These are phyloP conservation scores for Paradoxurus hermaphroditus DNA, from an alignment of 2,113 vertebrate genomes.

Conservation along the genomic window DNA sequence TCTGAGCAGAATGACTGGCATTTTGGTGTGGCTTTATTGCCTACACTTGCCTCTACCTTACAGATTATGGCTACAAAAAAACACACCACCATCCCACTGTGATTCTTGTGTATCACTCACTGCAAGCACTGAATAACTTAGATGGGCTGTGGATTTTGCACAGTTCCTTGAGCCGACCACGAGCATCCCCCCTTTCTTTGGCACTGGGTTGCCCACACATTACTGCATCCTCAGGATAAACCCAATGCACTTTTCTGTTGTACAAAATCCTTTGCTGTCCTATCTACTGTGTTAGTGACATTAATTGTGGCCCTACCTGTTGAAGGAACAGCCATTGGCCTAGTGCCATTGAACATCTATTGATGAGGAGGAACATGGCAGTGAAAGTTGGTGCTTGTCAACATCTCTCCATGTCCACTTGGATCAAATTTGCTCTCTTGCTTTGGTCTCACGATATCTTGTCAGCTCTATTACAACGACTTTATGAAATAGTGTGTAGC, in stretches of 20 bases:
- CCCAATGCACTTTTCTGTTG: background rate
- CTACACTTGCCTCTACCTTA: background rate
- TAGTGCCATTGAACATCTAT: background rate
- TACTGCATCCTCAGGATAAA: background rate
- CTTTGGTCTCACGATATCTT: background rate
- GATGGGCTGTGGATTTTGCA: background rate
- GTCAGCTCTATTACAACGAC: background rate
- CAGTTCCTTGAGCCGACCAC: background rate
- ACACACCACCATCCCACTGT: background rate
- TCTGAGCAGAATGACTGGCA: background rate
- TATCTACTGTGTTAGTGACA: background rate
- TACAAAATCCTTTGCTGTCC: background rate
- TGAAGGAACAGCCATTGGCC: background rate
- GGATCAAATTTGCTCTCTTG: background rate
- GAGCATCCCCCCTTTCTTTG: background rate
- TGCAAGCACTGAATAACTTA: background rate
- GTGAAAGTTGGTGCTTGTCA: background rate
- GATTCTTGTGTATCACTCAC: background rate
- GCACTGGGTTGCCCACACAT: background rate
- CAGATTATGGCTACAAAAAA: background rate
- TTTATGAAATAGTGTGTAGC: background rate
- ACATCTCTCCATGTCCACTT: background rate
- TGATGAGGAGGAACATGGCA: background rate
- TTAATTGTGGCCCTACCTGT: background rate
- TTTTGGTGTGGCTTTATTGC: background rate